Conservation (phyloP, 2,888 invertebrate genomes). For the Oeneis ivallda region DNA sequence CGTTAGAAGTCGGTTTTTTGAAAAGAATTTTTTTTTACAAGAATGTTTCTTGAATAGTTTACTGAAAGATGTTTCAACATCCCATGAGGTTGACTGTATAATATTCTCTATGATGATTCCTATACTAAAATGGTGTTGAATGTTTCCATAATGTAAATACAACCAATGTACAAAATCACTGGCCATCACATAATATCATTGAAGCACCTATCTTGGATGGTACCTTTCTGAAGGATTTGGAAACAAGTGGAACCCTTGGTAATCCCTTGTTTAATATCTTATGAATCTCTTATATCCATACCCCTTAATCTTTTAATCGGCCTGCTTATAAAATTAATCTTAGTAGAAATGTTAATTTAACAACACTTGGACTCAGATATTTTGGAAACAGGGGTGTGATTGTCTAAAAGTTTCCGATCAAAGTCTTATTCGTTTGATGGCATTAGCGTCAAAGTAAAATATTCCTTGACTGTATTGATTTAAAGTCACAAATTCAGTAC, state of each 20-base stretch:
- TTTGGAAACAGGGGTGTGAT: background rate
- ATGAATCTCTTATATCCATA: background rate
- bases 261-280: background rate
- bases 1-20: too few relatives aligned
- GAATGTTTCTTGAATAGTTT: too few relatives aligned
- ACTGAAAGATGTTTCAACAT: too few relatives aligned
- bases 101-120: conserved; percentile 17
- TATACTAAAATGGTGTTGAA: conserved; percentile 30
- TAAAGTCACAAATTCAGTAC: too few relatives aligned
- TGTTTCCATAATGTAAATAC: conserved; percentile 25
- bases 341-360: background rate
- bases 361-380: too few relatives aligned
- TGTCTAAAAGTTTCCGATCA: too few relatives aligned
- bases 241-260: background rate
- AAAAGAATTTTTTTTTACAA: too few relatives aligned
- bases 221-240: background rate
- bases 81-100: conserved; percentile 18
- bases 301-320: background rate
- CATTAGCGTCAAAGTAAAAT: too few relatives aligned
- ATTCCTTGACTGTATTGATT: too few relatives aligned
- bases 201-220: conserved; percentile 15
- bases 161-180: conserved; percentile 21
- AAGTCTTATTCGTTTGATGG: too few relatives aligned
- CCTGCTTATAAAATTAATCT: conserved; percentile 12
- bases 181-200: conserved; percentile 3